Evolutionary conservation across 2,888 invertebrate species (phyloP).

Genomic region (Stenolophus ochropezus): DNA sequence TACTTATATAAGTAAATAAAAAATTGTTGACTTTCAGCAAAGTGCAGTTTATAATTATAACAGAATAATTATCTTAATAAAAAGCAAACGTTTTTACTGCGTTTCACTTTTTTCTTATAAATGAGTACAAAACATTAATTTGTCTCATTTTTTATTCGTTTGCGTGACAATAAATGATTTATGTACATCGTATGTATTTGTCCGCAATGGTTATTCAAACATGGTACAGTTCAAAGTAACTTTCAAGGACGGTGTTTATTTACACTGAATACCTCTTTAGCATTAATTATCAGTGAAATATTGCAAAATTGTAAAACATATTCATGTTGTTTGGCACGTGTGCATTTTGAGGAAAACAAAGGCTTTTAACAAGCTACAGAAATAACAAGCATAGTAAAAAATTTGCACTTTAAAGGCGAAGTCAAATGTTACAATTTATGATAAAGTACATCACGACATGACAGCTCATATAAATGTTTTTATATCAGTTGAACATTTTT

Average conservation of each 20-base stretch:
- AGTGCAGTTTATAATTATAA: not conserved
- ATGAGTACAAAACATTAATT: not conserved
- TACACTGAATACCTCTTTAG: not conserved
- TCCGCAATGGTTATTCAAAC: not conserved
- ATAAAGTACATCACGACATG: too few relatives aligned
- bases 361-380: too few relatives aligned
- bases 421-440: too few relatives aligned
- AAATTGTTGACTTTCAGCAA: not conserved
- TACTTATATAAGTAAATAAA: not conserved
- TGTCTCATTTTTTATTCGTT: not conserved
- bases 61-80: not conserved
- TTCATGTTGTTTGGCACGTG: not conserved
- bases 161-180: slow-evolving; percentile 21
- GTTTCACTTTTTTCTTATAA: not conserved
- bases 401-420: too few relatives aligned
- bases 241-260: not conserved
- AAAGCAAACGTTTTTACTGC: not conserved
- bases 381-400: too few relatives aligned
- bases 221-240: slow-evolving; percentile 4
- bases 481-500: too few relatives aligned
- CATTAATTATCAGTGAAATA: not conserved
- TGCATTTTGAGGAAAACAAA: too few relatives aligned
- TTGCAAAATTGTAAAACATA: not conserved
- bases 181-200: not conserved
- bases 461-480: too few relatives aligned